Base-by-base conservation (phyloP, 2,888 invertebrate genomes). In the Saturnia pavonia region DNA sequence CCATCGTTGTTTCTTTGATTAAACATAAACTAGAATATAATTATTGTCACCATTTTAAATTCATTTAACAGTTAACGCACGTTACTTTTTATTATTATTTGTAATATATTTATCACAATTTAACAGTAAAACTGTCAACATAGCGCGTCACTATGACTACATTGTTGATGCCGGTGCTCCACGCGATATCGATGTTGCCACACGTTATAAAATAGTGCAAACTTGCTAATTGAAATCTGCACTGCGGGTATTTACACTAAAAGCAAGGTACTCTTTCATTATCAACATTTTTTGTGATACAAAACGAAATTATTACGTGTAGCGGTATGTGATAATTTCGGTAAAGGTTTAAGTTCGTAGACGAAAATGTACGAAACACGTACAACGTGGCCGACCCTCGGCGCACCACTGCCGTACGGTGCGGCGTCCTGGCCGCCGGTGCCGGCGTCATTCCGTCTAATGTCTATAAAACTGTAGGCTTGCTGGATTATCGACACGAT, bases 101-200 rank as follows among this genome's bases (percentile, higher is more conserved):
- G 1, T 27, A 14, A 60, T 27, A 54, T 51, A 54, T 14, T 75
- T 76, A 76, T 82, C 79, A 77, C 78, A 77, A 80, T 82, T 82
- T 79, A 76, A 81, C 82, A 89, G 89, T 90, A 89, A 90, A 85
- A 85, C 75, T 81, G 88, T 91, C 90, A 91, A 91, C 92, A 91
- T 77, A 76, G 79, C 83, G 83, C 87, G 91, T 93, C 92, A 88
- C 93, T 93, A 93, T 93, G 92, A 82, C 91, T 92, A 94, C 93
- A 91, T 89, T 92, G 92, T 92, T 92, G 92, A 92, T 88, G 85
- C 88, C 88, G 90, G 88, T 86, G 82, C 77, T 82, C 82, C 86
- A 84, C 83, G 86, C 85, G 84, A 77, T 82, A 84, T 86, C 84
- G 84, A 86, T 84, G 83, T 80, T 83, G 81, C 77, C 81, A 83